Conservation (phyloP, 2,888 invertebrate genomes). For the Acrobasis repandana region DNA sequence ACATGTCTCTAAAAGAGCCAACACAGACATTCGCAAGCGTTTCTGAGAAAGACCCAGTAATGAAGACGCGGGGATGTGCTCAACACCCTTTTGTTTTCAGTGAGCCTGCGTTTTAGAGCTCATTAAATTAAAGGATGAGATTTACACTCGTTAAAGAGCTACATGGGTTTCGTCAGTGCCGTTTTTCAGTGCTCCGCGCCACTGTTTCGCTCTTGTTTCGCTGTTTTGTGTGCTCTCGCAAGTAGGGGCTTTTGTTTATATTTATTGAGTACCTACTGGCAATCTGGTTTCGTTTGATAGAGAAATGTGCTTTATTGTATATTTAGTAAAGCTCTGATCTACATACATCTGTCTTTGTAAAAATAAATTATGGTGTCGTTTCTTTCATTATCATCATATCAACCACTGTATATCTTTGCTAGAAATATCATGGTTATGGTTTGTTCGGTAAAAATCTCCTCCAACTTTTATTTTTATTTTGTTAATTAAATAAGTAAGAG, state of each 20-base stretch:
- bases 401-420: too few relatives aligned
- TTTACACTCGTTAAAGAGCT: slow-evolving; percentile 60
- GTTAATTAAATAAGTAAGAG: too few relatives aligned
- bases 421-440: too few relatives aligned
- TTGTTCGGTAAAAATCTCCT: too few relatives aligned
- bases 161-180: slow-evolving; percentile 26
- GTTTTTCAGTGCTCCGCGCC: not conserved
- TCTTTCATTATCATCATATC: too few relatives aligned
- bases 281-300: too few relatives aligned
- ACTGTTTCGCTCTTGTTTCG: not conserved
- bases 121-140: slow-evolving; percentile 72
- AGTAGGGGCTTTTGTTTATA: not conserved
- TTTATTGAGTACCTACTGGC: not conserved
- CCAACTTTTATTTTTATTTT: too few relatives aligned
- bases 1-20: slow-evolving; percentile 25
- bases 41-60: slow-evolving; percentile 42
- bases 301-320: too few relatives aligned
- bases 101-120: slow-evolving; percentile 73
- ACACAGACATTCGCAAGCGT: slow-evolving; percentile 20
- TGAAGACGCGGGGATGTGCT: slow-evolving; percentile 58
- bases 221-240: not conserved
- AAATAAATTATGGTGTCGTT: too few relatives aligned
- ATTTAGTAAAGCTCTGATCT: too few relatives aligned
- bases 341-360: too few relatives aligned
- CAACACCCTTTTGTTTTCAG: slow-evolving; percentile 67